These are phyloP conservation scores for Irena cyanogastra DNA, from an alignment of 2,113 vertebrate species.

Conservation along the genomic window DNA sequence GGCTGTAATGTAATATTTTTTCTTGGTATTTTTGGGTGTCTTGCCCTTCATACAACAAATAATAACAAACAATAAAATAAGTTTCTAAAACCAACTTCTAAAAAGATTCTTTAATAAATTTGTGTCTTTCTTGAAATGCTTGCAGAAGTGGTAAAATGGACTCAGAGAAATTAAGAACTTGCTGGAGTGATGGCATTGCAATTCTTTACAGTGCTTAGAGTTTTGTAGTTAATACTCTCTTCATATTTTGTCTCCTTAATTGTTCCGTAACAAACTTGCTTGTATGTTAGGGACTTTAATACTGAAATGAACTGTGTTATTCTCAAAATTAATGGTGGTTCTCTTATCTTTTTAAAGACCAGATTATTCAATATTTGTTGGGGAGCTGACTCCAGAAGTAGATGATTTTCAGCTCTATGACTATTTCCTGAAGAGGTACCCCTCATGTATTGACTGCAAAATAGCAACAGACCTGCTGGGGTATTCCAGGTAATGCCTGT, in stretches of 20 bases:
- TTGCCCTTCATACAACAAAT: neutral
- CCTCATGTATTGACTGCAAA: constrained; percentile 89
- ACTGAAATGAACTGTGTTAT: neutral
- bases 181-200: neutral
- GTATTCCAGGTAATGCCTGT: constrained; percentile 81
- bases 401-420: constrained; percentile 89
- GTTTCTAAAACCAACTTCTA: neutral
- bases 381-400: constrained; percentile 86
- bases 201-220: neutral
- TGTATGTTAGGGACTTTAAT: neutral
- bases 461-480: constrained; percentile 88
- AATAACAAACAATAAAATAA: too few species aligned
- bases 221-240: neutral
- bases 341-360: constrained; percentile 67
- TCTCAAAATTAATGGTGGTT: neutral
- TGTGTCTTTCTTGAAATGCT: neutral
- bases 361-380: constrained; percentile 89
- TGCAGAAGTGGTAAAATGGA: neutral
- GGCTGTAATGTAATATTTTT: neutral
- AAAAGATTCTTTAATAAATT: neutral
- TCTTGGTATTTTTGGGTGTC: neutral
- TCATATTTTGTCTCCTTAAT: neutral
- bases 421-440: constrained; percentile 86
- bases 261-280: neutral
- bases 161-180: neutral